Evolutionary conservation across 2,113 vertebrate species (phyloP).

Genomic region (Nyctibius bracteatus): DNA sequence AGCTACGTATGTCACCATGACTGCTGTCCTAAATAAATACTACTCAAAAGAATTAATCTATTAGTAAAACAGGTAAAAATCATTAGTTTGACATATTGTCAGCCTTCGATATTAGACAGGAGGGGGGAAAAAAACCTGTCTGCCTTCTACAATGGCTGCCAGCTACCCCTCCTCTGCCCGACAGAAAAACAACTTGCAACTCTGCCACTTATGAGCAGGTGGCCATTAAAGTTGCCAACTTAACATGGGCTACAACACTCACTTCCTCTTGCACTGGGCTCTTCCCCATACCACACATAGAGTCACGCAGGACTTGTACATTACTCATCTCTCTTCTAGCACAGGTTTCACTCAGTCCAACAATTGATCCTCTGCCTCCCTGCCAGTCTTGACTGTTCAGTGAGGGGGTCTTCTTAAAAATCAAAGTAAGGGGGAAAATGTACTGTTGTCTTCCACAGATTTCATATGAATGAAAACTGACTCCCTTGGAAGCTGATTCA

Average conservation of each 20-base stretch:
- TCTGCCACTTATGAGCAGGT: not conserved
- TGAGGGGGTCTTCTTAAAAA: not conserved
- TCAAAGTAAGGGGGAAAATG: accelerated
- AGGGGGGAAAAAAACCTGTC: too few relatives aligned
- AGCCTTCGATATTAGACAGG: not conserved
- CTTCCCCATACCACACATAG: not conserved
- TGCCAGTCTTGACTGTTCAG: not conserved
- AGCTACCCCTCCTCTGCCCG: not conserved
- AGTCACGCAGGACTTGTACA: accelerated
- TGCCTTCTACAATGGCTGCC: not conserved
- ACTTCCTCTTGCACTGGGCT: accelerated
- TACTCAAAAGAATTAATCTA: not conserved
- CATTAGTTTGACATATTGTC: not conserved
- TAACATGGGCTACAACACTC: accelerated
- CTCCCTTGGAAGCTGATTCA: slow-evolving; percentile 27
- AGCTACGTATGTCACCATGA: not conserved
- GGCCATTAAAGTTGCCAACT: not conserved
- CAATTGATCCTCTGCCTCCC: not conserved
- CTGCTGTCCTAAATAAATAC: not conserved
- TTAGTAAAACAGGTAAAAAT: not conserved
- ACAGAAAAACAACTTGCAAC: not conserved
- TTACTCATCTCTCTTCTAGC: not conserved
- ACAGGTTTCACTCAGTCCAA: not conserved
- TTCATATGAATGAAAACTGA: slow-evolving; percentile 13
- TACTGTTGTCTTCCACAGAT: accelerated